Evolutionary conservation across 2,888 invertebrate genomes (phyloP).

Genomic region (Adelognathus sp.): DNA sequence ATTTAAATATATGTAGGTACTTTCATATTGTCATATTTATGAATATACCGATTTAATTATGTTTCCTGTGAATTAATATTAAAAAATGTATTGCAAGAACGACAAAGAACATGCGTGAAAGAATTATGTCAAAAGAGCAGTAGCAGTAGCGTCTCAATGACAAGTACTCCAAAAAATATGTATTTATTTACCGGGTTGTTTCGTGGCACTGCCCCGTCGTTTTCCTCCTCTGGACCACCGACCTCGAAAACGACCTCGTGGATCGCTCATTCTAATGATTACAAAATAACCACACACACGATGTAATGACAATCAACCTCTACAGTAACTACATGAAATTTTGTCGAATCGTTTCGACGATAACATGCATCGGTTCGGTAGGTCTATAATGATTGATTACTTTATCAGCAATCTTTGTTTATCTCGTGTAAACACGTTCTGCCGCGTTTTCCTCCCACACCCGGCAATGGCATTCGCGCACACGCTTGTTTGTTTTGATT

Average conservation of each 20-base stretch:
- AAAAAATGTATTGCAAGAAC: too few species aligned
- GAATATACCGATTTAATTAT: too few species aligned
- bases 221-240: slow-evolving; percentile 25
- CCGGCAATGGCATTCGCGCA: too few species aligned
- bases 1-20: too few species aligned
- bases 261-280: slow-evolving; percentile 32
- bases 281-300: neutral
- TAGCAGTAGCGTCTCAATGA: too few species aligned
- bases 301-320: neutral
- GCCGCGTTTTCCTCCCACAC: neutral
- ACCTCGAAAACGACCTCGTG: slow-evolving; percentile 29
- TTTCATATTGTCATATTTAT: too few species aligned
- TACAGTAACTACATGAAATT: neutral
- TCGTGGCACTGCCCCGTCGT: neutral
- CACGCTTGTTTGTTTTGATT: slow-evolving; percentile 15
- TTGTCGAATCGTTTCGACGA: too few species aligned
- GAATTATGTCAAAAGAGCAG: too few species aligned
- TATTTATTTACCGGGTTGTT: slow-evolving; percentile 32
- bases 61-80: too few species aligned
- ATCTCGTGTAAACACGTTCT: neutral
- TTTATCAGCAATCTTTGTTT: neutral
- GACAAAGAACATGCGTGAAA: too few species aligned
- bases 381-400: neutral
- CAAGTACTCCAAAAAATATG: too few species aligned
- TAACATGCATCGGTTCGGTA: too few species aligned